phyloP scores from a whole-genome alignment of 2,888 invertebrate genomes.

The Liodrosophila aerea region DNA sequence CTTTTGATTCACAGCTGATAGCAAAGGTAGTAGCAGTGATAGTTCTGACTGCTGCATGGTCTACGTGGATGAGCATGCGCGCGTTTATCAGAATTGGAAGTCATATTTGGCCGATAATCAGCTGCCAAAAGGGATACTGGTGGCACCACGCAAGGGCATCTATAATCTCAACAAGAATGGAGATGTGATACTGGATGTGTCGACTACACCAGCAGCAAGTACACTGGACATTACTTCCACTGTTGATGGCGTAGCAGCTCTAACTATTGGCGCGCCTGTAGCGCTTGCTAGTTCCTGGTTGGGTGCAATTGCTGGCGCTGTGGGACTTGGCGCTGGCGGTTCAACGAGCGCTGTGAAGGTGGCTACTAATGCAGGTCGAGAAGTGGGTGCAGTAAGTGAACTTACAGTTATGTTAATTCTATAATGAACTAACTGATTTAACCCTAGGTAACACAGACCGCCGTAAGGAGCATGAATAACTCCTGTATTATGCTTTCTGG shows the following conservation, averaged over 20 bases:
- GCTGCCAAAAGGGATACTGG: slow-evolving; percentile 82
- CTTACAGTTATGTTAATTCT: no score
- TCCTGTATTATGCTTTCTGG: slow-evolving; percentile 78
- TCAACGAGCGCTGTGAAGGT: slow-evolving; percentile 64
- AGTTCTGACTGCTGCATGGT: slow-evolving; percentile 79
- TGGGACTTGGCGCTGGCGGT: slow-evolving; percentile 69
- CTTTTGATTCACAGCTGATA: slow-evolving; percentile 28
- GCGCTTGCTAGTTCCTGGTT: slow-evolving; percentile 69
- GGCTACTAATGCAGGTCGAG: slow-evolving; percentile 66
- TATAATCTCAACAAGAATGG: slow-evolving; percentile 56
- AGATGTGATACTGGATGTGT: slow-evolving; percentile 59
- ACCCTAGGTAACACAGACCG: slow-evolving; percentile 57
- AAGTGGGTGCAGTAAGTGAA: slow-evolving; percentile 73
- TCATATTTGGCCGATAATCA: slow-evolving; percentile 82
- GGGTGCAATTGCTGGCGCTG: slow-evolving; percentile 63
- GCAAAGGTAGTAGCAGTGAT: slow-evolving; percentile 32
- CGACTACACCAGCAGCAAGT: slow-evolving; percentile 67
- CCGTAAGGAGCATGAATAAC: slow-evolving; percentile 79
- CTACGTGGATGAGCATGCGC: slow-evolving; percentile 79
- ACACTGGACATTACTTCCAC: slow-evolving; percentile 58
- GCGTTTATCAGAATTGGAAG: slow-evolving; percentile 83
- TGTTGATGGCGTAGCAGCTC: slow-evolving; percentile 60
- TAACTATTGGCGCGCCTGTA: slow-evolving; percentile 70
- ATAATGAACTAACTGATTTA: no score
- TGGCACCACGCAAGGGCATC: slow-evolving; percentile 82